Conservation (phyloP, 2,113 vertebrate genomes). For the Scytalopus superciliaris region DNA sequence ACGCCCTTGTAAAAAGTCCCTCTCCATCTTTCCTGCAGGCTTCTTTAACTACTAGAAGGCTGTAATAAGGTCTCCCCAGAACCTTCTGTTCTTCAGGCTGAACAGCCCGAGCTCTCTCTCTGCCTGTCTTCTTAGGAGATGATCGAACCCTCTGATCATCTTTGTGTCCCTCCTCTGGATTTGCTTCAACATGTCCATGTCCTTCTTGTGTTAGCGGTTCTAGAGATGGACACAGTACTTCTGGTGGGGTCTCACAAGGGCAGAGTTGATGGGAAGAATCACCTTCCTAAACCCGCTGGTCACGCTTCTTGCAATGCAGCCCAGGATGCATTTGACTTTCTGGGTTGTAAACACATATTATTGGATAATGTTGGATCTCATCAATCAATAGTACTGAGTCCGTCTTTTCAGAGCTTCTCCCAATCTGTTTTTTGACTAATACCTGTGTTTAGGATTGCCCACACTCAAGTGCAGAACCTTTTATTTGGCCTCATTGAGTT, state of each 20-base stretch:
- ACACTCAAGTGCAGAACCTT: accelerated
- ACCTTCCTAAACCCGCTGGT: background rate
- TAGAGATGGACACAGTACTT: background rate
- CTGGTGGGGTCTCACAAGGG: background rate
- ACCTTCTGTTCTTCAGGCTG: background rate
- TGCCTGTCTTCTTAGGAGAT: background rate
- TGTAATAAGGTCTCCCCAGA: background rate
- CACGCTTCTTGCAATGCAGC: accelerated
- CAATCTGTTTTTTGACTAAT: background rate
- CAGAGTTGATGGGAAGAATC: background rate
- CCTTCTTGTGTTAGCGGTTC: background rate
- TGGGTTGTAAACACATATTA: too few species aligned
- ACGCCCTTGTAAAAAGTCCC: background rate
- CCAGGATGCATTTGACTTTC: background rate
- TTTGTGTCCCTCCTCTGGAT: background rate
- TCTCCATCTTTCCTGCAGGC: background rate
- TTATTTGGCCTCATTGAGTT: background rate
- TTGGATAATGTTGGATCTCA: background rate
- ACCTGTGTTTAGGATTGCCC: background rate
- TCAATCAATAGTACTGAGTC: background rate
- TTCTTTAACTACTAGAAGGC: background rate
- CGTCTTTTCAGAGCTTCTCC: background rate
- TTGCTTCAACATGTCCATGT: background rate
- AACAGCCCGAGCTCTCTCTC: background rate
- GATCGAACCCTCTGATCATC: too few species aligned